Percentiles rank a stretch among this genome's conserved stretches.
Evolutionary conservation across 2,797 vertebrate genomes (phyloP).

Genomic region (Kryptolebias ocellatus): DNA sequence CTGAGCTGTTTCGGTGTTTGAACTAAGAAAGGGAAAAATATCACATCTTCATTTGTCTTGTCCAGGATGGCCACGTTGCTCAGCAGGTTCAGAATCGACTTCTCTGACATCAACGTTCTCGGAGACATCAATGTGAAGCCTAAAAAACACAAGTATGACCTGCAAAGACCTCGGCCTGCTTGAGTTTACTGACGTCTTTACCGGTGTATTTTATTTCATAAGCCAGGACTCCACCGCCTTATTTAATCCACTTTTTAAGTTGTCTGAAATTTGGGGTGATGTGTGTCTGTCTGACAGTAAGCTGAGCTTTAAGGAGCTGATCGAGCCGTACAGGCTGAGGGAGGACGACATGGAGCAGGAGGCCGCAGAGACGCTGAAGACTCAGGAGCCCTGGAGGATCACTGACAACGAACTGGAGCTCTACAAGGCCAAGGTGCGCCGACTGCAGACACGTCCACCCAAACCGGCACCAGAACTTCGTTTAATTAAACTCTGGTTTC

Average conservation of each 20-base stretch:
- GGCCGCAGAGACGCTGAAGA: slow-evolving; percentile 92
- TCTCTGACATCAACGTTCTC: slow-evolving; percentile 95
- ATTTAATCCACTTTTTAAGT: neutral
- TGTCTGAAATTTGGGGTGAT: no score
- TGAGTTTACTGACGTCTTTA: neutral
- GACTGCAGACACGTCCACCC: neutral
- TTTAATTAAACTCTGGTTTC: fast-evolving
- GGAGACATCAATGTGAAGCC: slow-evolving; percentile 98
- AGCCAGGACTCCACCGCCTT: no score
- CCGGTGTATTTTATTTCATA: neutral
- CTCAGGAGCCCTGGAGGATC: slow-evolving; percentile 96
- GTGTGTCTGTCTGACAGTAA: slow-evolving; percentile 77
- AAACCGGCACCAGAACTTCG: neutral
- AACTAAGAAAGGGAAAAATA: neutral
- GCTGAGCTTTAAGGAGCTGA: slow-evolving; percentile 91
- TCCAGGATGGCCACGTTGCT: slow-evolving; percentile 95
- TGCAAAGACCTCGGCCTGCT: neutral
- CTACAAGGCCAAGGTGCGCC: slow-evolving; percentile 91
- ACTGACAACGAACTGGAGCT: slow-evolving; percentile 97
- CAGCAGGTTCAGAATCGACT: slow-evolving; percentile 97
- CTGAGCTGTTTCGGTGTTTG: neutral
- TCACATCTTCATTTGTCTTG: neutral
- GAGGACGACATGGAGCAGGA: slow-evolving; percentile 98
- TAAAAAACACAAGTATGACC: slow-evolving; percentile 92
- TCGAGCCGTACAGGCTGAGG: slow-evolving; percentile 93